Conservation (phyloP, 2,888 invertebrate genomes). For the Eupithecia dodoneata region DNA sequence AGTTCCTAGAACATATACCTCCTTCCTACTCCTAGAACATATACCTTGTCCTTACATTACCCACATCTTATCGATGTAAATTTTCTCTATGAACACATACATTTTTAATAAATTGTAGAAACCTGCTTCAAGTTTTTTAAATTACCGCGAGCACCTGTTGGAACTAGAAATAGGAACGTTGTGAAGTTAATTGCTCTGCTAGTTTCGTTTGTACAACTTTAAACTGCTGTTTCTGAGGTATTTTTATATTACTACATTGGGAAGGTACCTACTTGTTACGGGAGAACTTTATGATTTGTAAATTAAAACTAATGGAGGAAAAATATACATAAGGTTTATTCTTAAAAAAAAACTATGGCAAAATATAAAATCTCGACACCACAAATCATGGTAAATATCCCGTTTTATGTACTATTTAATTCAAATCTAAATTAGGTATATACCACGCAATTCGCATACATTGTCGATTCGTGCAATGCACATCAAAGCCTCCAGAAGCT, state of each 20-base stretch:
- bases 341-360: not conserved
- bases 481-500: not conserved
- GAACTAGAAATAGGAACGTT: constrained; percentile 25
- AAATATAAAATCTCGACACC: not conserved
- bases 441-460: not conserved
- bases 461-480: not conserved
- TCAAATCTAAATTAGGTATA: not conserved
- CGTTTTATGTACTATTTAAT: not conserved
- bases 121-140: constrained; percentile 23
- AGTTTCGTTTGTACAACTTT: not conserved
- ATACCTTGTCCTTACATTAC: no score
- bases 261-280: not conserved
- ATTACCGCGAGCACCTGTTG: constrained; percentile 27
- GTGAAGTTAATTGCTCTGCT: constrained; percentile 22
- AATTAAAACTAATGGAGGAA: no score
- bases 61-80: no score
- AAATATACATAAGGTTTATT: no score
- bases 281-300: no score
- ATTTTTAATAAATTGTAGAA: constrained; percentile 24
- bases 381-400: not conserved
- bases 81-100: not conserved
- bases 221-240: not conserved
- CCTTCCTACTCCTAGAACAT: no score
- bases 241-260: not conserved
- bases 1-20: no score